A percentile compares a stretch with the other conserved stretches of the same genome.
These are phyloP conservation scores for Kradibia gibbosae DNA, from an alignment of 1,140 invertebrate species.

Conservation along the genomic window DNA sequence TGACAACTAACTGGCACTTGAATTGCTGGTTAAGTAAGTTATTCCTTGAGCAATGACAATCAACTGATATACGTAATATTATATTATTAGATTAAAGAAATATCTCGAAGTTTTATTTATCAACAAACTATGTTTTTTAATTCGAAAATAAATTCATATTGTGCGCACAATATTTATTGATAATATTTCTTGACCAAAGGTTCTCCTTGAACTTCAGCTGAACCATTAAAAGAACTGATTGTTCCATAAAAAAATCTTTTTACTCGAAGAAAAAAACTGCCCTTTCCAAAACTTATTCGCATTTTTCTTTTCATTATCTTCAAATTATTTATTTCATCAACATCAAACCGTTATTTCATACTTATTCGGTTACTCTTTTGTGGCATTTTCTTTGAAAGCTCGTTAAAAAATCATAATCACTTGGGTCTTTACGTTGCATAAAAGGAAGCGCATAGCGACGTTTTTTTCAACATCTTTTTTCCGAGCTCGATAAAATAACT, in stretches of 20 bases:
- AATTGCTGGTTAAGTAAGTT: neutral
- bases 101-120: neutral
- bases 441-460: neutral
- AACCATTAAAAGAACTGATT: neutral
- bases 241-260: neutral
- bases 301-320: neutral
- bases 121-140: neutral
- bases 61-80: neutral
- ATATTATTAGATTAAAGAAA: neutral
- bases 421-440: neutral
- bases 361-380: neutral
- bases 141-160: neutral
- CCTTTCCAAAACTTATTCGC: neutral
- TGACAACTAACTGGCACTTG: neutral
- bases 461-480: constrained; percentile 12
- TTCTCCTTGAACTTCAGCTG: neutral
- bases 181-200: neutral
- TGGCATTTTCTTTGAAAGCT: constrained; percentile 13
- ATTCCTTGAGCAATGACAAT: neutral
- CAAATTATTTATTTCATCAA: constrained; percentile 8
- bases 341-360: constrained; percentile 4
- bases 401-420: constrained; percentile 21
- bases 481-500: constrained; percentile 22
- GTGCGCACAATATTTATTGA: neutral
- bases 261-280: neutral